phyloP scores from a whole-genome alignment of 2,113 vertebrate genomes.

The Bufo gargarizans region DNA sequence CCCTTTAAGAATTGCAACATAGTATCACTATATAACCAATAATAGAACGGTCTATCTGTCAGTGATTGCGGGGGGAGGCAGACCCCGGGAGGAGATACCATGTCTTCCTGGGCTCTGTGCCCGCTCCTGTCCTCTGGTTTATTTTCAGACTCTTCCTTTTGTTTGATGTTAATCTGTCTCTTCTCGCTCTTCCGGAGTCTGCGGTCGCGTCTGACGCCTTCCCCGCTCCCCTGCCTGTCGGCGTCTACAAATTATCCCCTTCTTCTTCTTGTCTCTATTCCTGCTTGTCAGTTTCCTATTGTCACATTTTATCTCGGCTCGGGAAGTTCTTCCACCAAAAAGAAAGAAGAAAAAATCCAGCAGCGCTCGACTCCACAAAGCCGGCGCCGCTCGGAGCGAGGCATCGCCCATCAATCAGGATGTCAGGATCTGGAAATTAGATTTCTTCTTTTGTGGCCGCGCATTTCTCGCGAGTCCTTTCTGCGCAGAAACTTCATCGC shows the following conservation, averaged over 20 bases:
- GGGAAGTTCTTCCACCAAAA: background rate
- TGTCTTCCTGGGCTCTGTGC: background rate
- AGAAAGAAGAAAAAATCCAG: background rate
- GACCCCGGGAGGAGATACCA: background rate
- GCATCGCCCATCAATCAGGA: background rate
- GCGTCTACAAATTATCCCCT: conserved; percentile 2
- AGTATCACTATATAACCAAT: background rate
- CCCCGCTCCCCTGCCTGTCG: background rate
- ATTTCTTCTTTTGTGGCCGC: background rate
- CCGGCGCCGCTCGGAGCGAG: background rate
- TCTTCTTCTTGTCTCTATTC: background rate
- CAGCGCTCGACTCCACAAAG: background rate
- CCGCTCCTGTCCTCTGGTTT: background rate
- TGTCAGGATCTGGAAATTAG: conserved; percentile 28
- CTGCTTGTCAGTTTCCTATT: conserved; percentile 13
- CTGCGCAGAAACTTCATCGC: conserved; percentile 10
- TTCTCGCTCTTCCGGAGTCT: background rate
- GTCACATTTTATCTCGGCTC: background rate
- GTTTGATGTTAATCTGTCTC: conserved; percentile 30
- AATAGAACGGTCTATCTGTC: background rate
- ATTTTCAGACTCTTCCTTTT: conserved; percentile 21
- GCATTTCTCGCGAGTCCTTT: conserved; percentile 1
- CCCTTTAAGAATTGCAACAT: background rate
- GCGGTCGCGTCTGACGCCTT: background rate
- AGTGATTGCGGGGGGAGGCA: background rate